A percentile compares a stretch with the other conserved stretches of the same genome.
Conservation (phyloP, 2,113 vertebrate species). For the Agapornis roseicollis region DNA sequence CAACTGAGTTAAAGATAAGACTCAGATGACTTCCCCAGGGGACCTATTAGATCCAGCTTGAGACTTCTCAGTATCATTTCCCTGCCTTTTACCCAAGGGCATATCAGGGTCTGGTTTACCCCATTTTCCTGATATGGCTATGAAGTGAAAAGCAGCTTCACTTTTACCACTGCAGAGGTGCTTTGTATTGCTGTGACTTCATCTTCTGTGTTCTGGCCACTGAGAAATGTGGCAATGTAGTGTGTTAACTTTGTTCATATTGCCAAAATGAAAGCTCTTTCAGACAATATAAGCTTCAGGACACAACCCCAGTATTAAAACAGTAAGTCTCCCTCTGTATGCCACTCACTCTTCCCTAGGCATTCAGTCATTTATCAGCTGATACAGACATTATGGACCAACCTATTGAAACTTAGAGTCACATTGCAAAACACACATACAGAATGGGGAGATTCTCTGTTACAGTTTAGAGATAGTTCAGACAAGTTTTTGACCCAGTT, state of each 20-base stretch:
- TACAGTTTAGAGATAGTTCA: neutral
- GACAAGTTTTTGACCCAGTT: neutral
- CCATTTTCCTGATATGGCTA: neutral
- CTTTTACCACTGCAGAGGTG: neutral
- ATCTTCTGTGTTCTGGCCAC: neutral
- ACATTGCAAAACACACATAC: neutral
- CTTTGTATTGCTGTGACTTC: neutral
- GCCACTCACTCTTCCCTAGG: neutral
- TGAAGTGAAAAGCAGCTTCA: neutral
- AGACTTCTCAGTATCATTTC: neutral
- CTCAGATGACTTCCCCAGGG: neutral
- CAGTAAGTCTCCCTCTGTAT: neutral
- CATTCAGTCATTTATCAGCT: neutral
- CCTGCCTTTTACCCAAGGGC: neutral
- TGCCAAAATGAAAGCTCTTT: neutral
- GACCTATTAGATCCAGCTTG: neutral
- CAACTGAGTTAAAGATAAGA: constrained; percentile 14
- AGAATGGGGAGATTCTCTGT: neutral
- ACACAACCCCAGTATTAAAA: neutral
- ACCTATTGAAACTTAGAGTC: neutral
- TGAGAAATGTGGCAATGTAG: neutral
- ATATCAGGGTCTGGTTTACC: neutral
- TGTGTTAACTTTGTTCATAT: neutral
- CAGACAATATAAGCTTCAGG: neutral
- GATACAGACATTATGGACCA: neutral